Conservation (phyloP, 1,140 invertebrate species). For the Ctenoplectra terminalis region DNA sequence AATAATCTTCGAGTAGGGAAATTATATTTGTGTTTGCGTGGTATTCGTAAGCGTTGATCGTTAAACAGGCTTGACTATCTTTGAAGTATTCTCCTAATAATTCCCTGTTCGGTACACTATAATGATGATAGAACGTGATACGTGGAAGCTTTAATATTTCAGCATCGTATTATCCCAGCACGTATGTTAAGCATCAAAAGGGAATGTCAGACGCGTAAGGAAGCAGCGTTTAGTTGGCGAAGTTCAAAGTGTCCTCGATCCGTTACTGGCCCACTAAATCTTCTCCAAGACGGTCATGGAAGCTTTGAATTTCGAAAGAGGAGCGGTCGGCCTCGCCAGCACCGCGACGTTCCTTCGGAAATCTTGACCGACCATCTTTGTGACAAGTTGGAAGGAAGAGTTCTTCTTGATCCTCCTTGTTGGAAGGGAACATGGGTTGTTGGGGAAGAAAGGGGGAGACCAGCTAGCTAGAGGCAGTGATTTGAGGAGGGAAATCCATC, state of each 20-base stretch:
- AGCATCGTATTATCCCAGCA: neutral
- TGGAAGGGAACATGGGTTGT: constrained; percentile 4
- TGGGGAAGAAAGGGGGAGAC: constrained; percentile 17
- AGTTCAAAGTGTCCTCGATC: constrained; percentile 47
- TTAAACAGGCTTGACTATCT: neutral
- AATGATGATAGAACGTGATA: neutral
- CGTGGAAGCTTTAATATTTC: neutral
- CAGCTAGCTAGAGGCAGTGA: constrained; percentile 56
- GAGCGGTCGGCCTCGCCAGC: constrained; percentile 43
- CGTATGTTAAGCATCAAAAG: neutral
- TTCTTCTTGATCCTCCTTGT: constrained; percentile 46
- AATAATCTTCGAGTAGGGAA: neutral
- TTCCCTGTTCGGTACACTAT: neutral
- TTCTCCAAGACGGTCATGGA: constrained; percentile 38
- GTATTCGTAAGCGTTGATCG: neutral
- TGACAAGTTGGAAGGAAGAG: constrained; percentile 60
- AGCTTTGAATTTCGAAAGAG: constrained; percentile 54
- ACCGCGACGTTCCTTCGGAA: constrained; percentile 45
- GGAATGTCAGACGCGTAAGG: neutral
- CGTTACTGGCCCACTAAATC: constrained; percentile 51
- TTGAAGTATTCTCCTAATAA: neutral
- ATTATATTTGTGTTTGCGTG: neutral
- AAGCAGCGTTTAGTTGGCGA: constrained; percentile 9
- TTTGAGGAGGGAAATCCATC: constrained; percentile 79
- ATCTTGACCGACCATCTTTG: constrained; percentile 70